Evolutionary conservation across 2,113 vertebrate species (phyloP).

Genomic region (Euleptes europaea): DNA sequence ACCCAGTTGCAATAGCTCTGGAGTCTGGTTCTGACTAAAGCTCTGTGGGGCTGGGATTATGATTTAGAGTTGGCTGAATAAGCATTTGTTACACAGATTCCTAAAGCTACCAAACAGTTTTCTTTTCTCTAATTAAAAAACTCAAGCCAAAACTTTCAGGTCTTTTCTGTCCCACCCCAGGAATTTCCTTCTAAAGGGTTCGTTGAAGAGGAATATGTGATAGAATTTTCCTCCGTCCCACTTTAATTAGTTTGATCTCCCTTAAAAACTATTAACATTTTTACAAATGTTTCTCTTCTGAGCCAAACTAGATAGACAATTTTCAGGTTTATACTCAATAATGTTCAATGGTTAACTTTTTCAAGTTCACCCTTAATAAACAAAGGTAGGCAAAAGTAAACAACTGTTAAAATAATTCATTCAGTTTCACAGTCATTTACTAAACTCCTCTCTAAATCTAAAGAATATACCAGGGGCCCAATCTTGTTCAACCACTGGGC

Average conservation of each 20-base stretch:
- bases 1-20: not conserved
- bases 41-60: slow-evolving; percentile 17
- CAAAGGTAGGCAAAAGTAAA: not conserved
- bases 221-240: slow-evolving; percentile 30
- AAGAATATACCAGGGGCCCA: too few species aligned
- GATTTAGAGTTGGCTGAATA: slow-evolving; percentile 21
- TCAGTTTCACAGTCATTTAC: not conserved
- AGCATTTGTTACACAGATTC: slow-evolving; percentile 21
- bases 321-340: not conserved
- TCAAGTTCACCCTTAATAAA: not conserved
- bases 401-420: not conserved
- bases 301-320: not conserved
- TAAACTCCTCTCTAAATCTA: too few species aligned
- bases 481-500: too few species aligned
- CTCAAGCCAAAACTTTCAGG: not conserved
- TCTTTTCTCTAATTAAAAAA: slow-evolving; percentile 35
- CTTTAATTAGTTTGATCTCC: slow-evolving; percentile 38
- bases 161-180: not conserved
- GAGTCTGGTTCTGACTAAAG: not conserved
- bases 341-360: not conserved
- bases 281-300: not conserved
- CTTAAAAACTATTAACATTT: slow-evolving; percentile 25
- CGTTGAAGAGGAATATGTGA: slow-evolving; percentile 28
- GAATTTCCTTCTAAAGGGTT: slow-evolving; percentile 1
- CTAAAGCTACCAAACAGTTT: slow-evolving; percentile 25